These are phyloP conservation scores for Diploscapter pachys DNA, from an alignment of 1,140 invertebrate genomes.

Conservation along the genomic window DNA sequence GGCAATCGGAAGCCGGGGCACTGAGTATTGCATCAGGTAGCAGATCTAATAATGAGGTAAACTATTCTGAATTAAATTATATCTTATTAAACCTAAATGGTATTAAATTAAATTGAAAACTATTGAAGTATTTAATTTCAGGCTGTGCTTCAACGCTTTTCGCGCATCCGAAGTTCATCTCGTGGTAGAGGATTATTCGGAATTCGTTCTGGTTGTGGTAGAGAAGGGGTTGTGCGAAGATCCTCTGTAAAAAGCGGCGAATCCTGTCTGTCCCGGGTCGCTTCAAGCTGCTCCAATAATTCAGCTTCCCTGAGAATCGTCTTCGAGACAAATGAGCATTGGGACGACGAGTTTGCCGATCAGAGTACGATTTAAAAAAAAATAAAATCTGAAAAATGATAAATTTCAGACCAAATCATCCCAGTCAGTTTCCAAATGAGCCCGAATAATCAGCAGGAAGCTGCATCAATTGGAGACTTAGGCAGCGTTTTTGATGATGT, in stretches of 20 bases:
- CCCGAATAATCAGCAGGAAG: slow-evolving; percentile 9
- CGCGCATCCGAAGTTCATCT: slow-evolving; percentile 3
- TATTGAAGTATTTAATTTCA: background rate
- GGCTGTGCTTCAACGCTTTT: slow-evolving; percentile 4
- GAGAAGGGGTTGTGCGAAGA: slow-evolving; percentile 13
- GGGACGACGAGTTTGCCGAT: slow-evolving; percentile 15
- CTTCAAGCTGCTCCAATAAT: slow-evolving; percentile 18
- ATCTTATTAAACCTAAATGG: no score
- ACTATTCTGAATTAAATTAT: background rate
- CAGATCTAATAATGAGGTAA: slow-evolving; percentile 7
- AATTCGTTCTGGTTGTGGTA: background rate
- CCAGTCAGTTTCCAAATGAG: slow-evolving; percentile 3
- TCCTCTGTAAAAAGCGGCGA: background rate
- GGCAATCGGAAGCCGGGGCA: slow-evolving; percentile 8
- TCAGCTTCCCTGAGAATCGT: slow-evolving; percentile 28
- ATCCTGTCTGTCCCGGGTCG: background rate
- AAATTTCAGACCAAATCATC: background rate
- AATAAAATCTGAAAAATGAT: background rate
- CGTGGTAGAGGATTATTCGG: slow-evolving; percentile 8
- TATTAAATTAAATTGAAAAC: background rate
- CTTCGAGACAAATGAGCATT: slow-evolving; percentile 24
- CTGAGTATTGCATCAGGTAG: background rate
- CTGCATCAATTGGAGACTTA: slow-evolving; percentile 22
- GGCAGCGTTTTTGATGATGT: slow-evolving; percentile 32
- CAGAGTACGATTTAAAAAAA: background rate